A percentile compares a stretch with the other conserved stretches of the same genome.
Conservation (phyloP, 2,888 invertebrate genomes). For the Rhingia campestris region DNA sequence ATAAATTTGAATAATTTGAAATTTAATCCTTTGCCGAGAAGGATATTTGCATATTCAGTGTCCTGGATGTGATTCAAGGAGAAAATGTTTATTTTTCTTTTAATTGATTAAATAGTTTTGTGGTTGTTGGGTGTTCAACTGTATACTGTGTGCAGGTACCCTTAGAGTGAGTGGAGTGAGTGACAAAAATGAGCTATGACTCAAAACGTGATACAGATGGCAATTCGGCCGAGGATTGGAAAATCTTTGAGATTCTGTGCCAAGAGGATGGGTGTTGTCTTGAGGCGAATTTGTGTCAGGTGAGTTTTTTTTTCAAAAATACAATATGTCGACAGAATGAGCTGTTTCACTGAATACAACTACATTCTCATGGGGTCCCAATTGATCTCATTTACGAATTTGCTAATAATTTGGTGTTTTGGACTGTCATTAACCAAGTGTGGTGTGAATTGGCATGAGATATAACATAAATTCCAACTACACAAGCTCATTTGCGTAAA, state of each 20-base stretch:
- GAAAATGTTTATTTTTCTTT: constrained; percentile 44
- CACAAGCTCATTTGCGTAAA: too few species aligned
- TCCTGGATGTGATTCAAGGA: background rate
- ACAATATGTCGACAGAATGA: too few species aligned
- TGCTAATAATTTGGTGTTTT: too few species aligned
- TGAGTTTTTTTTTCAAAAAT: constrained; percentile 15
- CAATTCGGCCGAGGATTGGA: constrained; percentile 88
- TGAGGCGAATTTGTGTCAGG: constrained; percentile 27
- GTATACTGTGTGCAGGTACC: background rate
- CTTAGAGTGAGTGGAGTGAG: background rate
- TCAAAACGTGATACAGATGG: constrained; percentile 74
- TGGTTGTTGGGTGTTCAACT: constrained; percentile 37
- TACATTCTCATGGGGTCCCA: too few species aligned
- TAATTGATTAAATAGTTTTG: constrained; percentile 58
- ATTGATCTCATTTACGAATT: too few species aligned
- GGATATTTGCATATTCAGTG: constrained; percentile 59
- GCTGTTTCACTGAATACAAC: too few species aligned
- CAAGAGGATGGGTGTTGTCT: constrained; percentile 62
- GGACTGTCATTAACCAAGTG: too few species aligned
- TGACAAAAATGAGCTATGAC: constrained; percentile 25
- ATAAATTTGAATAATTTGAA: constrained; percentile 36
- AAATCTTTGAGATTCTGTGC: constrained; percentile 88
- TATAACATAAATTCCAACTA: too few species aligned
- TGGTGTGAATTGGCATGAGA: too few species aligned
- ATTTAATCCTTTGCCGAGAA: constrained; percentile 44